Base-by-base conservation (phyloP, 2,797 vertebrate species). In the Parauchenoglanis punctatus region DNA sequence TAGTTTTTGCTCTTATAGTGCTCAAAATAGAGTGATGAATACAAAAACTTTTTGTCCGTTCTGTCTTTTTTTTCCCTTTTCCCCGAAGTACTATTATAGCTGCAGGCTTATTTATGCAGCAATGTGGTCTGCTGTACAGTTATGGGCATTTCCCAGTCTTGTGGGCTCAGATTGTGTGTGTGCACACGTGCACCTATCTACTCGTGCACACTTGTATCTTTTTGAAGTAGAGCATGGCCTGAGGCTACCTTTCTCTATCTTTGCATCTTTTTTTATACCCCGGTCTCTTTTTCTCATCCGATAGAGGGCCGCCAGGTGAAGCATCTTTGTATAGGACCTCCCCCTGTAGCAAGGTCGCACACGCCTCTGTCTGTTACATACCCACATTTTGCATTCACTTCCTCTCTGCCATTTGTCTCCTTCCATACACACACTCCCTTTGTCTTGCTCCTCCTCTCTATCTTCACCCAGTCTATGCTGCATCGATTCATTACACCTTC, bases 331-430 rank as follows among this genome's bases (percentile, higher is more conserved):
- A 89, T 77, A 84, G 88, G 88, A 91, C 80, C 87, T 85, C 93
- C 89, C 89, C 94, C 92, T 92, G 89, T 92, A 93, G 94, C 94
- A 95, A 95, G 94, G 94, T 94, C 89, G 17, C 89, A 81, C 49
- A 83, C 35, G 11, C 23, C 56, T 87, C 63, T 87, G 67, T 81
- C 40, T 18, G 18, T 56, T 87, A 35, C 44, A 72, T 58, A 70
- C 54, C 70, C 59, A 56, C 49, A 78, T 63, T 82, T 65, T n/a
- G 61, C 49, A 76, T 75, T 82, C 49, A n/a, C 54, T 82, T 35
- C 49, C 82, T 73, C 35, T 86, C 75, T 81, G 54, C 23, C n/a
- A 65, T 65, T 46, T 63, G 59, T 85, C 86, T 56, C 58, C 23
- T n/a, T 54, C 49, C 46, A 49, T 31, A 63, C 72, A 23, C 73